These are phyloP conservation scores for Chaetogeoica ovagalla DNA, from an alignment of 2,888 invertebrate genomes.

Conservation along the genomic window DNA sequence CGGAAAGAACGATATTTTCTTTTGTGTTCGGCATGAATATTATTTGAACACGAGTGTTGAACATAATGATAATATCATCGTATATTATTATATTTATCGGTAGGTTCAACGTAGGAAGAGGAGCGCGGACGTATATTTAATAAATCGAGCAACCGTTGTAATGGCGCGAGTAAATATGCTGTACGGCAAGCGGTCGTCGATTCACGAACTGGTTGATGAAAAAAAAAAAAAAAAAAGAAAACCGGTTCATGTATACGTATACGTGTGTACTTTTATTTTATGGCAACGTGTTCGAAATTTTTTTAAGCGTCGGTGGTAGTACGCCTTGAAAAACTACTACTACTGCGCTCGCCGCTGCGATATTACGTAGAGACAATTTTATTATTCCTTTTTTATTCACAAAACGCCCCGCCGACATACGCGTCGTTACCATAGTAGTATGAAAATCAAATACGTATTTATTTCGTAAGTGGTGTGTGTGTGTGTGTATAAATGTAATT, in stretches of 20 bases:
- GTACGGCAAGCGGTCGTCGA: constrained; percentile 45
- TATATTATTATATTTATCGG: too few species aligned
- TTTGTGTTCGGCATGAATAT: too few species aligned
- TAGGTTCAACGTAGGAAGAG: constrained; percentile 38
- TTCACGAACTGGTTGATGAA: constrained; percentile 52
- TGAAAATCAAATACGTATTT: background rate
- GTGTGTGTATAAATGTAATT: background rate
- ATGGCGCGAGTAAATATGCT: constrained; percentile 21
- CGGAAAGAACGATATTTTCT: too few species aligned
- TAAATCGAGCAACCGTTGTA: constrained; percentile 33
- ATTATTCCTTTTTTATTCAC: constrained; percentile 28
- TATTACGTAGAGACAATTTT: constrained; percentile 14
- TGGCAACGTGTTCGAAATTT: constrained; percentile 36
- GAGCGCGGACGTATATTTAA: too few species aligned
- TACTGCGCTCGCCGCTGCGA: background rate
- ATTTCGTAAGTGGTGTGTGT: constrained; percentile 25
- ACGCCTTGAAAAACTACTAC: constrained; percentile 47
- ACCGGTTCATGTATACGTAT: constrained; percentile 45
- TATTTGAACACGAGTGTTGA: too few species aligned
- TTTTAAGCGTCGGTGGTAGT: constrained; percentile 31
- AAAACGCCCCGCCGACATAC: background rate
- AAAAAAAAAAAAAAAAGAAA: constrained; percentile 51
- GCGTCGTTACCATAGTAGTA: background rate
- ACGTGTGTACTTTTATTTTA: constrained; percentile 40
- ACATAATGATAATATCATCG: too few species aligned